These are phyloP conservation scores for Drosophila orosa DNA, from an alignment of 1,140 invertebrate species.

Conservation along the genomic window DNA sequence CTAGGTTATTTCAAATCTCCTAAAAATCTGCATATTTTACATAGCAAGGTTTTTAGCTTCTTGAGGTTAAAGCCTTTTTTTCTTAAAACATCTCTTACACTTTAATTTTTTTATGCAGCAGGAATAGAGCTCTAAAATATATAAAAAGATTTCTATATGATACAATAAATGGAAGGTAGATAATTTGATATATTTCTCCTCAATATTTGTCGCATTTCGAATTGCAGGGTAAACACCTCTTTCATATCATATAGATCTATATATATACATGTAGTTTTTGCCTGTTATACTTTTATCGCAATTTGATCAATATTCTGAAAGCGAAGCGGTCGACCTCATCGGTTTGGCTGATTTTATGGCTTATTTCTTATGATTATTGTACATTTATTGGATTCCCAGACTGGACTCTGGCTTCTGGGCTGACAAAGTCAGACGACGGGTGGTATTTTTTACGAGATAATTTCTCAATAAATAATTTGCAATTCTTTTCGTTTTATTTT, in stretches of 20 bases:
- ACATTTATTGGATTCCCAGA: slow-evolving; percentile 55
- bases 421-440: slow-evolving; percentile 18
- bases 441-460: slow-evolving; percentile 63
- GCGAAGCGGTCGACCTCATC: slow-evolving; percentile 5
- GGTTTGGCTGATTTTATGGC: slow-evolving; percentile 53
- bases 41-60: neutral
- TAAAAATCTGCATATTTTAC: neutral
- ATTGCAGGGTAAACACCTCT: neutral
- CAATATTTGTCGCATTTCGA: neutral
- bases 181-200: neutral
- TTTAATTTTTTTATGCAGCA: too few relatives aligned
- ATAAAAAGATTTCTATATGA: neutral
- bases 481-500: slow-evolving; percentile 29
- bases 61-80: neutral
- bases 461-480: slow-evolving; percentile 70
- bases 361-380: slow-evolving; percentile 64
- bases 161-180: too few relatives aligned
- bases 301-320: slow-evolving; percentile 1
- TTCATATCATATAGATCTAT: neutral
- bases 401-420: slow-evolving; percentile 33
- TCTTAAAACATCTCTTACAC: too few relatives aligned
- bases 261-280: too few relatives aligned
- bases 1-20: neutral
- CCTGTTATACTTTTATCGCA: slow-evolving; percentile 31
- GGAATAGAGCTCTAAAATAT: neutral